phyloP scores from a whole-genome alignment of 2,797 vertebrate species.

The Odontamblyopus lacepedii region DNA sequence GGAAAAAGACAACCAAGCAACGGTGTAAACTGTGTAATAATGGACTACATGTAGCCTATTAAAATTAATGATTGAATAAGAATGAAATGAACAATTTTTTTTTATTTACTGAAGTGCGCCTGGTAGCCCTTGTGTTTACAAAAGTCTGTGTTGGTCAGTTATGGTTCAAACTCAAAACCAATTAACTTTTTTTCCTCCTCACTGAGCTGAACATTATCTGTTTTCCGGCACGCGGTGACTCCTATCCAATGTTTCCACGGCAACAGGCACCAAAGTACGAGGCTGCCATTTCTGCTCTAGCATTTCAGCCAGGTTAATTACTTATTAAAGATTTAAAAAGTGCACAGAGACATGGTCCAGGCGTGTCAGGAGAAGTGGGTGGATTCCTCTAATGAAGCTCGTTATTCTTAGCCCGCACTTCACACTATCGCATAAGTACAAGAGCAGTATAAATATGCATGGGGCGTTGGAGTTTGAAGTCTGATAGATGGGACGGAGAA shows the following conservation, averaged over 20 bases:
- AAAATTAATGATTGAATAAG: too few species aligned
- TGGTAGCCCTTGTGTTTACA: conserved; percentile 46
- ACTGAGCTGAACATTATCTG: conserved; percentile 54
- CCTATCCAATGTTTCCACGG: conserved; percentile 71
- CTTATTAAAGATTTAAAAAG: conserved; percentile 63
- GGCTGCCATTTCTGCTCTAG: conserved; percentile 45
- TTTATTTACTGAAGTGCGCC: neutral
- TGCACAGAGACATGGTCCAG: conserved; percentile 44
- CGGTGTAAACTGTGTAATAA: too few species aligned
- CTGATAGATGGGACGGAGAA: conserved; percentile 52
- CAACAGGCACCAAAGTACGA: conserved; percentile 60
- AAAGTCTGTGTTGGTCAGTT: conserved; percentile 66
- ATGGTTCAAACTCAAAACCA: conserved; percentile 72
- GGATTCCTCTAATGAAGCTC: conserved; percentile 59
- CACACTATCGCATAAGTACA: conserved; percentile 35
- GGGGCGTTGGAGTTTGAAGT: conserved; percentile 35
- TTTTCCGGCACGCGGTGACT: conserved; percentile 44
- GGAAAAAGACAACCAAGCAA: too few species aligned
- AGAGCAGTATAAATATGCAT: conserved; percentile 59
- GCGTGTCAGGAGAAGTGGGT: conserved; percentile 43
- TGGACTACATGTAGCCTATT: too few species aligned
- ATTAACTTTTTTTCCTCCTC: conserved; percentile 58
- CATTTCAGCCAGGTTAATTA: conserved; percentile 64
- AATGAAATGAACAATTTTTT: neutral
- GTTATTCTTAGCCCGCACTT: conserved; percentile 61